These are phyloP conservation scores for Nasonia giraulti DNA, from an alignment of 1,140 invertebrate genomes.

Conservation along the genomic window DNA sequence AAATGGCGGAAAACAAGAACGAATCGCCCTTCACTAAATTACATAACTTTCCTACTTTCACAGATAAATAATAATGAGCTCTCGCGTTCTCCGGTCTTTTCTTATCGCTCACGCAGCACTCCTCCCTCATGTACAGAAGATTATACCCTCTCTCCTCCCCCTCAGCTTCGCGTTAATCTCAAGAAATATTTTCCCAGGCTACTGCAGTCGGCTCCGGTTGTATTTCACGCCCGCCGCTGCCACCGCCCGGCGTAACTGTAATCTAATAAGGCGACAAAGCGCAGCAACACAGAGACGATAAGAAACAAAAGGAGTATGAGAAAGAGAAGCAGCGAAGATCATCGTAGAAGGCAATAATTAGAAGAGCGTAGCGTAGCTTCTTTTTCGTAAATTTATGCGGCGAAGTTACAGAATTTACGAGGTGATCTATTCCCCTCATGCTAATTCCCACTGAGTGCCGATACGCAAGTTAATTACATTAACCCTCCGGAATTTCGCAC, in stretches of 20 bases:
- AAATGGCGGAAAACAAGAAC: not conserved
- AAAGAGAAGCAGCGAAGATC: not conserved
- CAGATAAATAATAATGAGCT: slow-evolving; percentile 29
- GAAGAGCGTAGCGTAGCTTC: not conserved
- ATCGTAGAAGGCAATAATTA: slow-evolving; percentile 11
- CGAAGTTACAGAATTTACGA: not conserved
- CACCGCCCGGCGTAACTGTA: slow-evolving; percentile 27
- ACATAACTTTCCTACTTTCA: slow-evolving; percentile 26
- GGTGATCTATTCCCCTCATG: not conserved
- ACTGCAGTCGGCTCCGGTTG: not conserved
- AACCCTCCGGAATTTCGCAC: not conserved
- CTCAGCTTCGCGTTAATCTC: slow-evolving; percentile 38
- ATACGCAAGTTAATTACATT: not conserved
- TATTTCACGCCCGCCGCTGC: slow-evolving; percentile 19
- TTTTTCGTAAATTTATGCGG: not conserved
- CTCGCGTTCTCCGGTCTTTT: slow-evolving; percentile 17
- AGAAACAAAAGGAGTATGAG: slow-evolving; percentile 25
- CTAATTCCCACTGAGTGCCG: not conserved
- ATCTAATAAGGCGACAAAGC: slow-evolving; percentile 50
- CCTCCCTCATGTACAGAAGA: slow-evolving; percentile 17
- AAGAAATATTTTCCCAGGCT: slow-evolving; percentile 41
- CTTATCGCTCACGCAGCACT: slow-evolving; percentile 26
- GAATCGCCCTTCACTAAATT: slow-evolving; percentile 11
- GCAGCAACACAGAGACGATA: slow-evolving; percentile 6
- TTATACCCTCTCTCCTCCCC: slow-evolving; percentile 5